A percentile compares a stretch with the other conserved stretches of the same genome.
Evolutionary conservation across 2,113 vertebrate genomes (phyloP).

Genomic region (Cricetomys ansorgei): DNA sequence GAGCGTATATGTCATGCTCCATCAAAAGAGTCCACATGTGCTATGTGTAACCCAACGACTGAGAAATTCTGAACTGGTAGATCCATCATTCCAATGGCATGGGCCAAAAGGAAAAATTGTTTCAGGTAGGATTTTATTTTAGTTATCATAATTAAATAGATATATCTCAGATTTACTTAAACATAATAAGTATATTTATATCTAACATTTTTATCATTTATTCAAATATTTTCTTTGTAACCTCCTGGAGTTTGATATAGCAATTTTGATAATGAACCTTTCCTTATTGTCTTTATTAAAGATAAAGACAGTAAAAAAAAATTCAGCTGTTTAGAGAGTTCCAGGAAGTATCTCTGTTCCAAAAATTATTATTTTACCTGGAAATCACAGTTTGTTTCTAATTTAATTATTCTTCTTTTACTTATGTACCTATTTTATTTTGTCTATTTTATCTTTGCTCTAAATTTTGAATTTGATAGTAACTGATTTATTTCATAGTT

Average conservation of each 20-base stretch:
- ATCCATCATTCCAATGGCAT: slow-evolving; percentile 84
- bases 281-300: neutral
- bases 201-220: neutral
- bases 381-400: neutral
- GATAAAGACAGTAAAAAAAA: neutral
- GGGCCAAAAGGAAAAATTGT: slow-evolving; percentile 79
- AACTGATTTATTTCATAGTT: neutral
- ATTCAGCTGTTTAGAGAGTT: neutral
- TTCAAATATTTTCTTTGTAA: neutral
- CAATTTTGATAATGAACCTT: neutral
- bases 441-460: neutral
- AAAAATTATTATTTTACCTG: neutral
- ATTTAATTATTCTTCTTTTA: neutral
- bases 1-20: slow-evolving; percentile 83
- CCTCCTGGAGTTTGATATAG: neutral
- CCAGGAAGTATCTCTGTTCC: neutral
- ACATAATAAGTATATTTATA: neutral
- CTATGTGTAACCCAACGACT: slow-evolving; percentile 80
- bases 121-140: slow-evolving; percentile 74
- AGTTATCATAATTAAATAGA: neutral
- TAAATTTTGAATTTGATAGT: slow-evolving; percentile 36
- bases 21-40: slow-evolving; percentile 82
- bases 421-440: slow-evolving; percentile 13
- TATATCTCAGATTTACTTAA: neutral
- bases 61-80: slow-evolving; percentile 81